Evolutionary conservation across 2,888 invertebrate species (phyloP), one percentile per base, ranked within the genome.

Genomic region (Polyommatus icarus): DNA sequence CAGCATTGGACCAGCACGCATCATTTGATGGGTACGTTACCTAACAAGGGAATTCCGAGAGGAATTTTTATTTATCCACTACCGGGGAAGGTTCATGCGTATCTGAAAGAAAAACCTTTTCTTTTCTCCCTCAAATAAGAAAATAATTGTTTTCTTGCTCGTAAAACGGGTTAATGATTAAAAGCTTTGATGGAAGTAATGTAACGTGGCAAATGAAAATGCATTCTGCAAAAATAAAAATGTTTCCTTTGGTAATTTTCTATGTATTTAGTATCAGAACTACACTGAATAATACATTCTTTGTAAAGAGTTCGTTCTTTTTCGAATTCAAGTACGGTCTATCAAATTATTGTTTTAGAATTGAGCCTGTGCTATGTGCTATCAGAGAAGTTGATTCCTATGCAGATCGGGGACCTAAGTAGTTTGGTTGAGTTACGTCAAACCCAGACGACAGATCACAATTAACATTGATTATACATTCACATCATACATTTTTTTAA

Each of bases 61-160:
- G 32, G 67, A 67, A 67, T 67, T 67, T 67, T 67, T 32, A 67
- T 67, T 67, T 67, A 67, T 67, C 67, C 67, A 67, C 67, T 67
- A 7, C 67, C 67, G 29, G 24, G 12, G 67, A 29, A 67, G 29
- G 67, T 67, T 32, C 67, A 15, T 32, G 67, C 67, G 67, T 67
- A 67, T 67, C 24, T 29, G 29, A 61, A 61, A 1, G 12, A 32
- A 67, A 67, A 67, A 18, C 67, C 29, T 67, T 67, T 67, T 32
- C 18, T 67, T 67, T 67, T 67, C 29, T 24, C 29, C 67, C 15
- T n/a, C 6, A 32, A 67, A 67, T 67, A 67, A 67, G 67, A 29
- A 67, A 67, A 32, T 67, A 32, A 67, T 67, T 67, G 67, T 67
- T 29, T 67, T 67, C 67, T 29, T 32, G 67, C 67, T 67, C 67